phyloP scores from a whole-genome alignment of 2,888 invertebrate species.

The Caenorhabditis sp. region DNA sequence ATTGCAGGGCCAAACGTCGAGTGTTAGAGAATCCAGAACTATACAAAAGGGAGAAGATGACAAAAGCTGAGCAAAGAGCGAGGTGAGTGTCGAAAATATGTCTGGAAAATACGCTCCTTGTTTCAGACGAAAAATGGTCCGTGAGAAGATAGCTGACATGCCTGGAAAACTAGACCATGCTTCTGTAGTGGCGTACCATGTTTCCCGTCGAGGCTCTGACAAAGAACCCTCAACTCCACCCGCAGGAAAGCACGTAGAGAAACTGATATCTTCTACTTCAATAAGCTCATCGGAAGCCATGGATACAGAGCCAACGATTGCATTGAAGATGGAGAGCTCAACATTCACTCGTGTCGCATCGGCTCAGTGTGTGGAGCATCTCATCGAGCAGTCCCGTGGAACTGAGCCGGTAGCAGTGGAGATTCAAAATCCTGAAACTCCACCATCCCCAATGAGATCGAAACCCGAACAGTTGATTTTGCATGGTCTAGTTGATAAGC shows the following conservation, averaged over 20 bases:
- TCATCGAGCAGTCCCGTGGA: slow-evolving; percentile 28
- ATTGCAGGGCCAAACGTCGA: slow-evolving; percentile 88
- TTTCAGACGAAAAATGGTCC: slow-evolving; percentile 87
- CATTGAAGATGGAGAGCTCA: slow-evolving; percentile 42
- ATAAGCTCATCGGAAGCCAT: slow-evolving; percentile 51
- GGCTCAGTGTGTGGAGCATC: slow-evolving; percentile 51
- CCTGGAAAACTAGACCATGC: slow-evolving; percentile 94
- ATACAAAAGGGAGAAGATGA: slow-evolving; percentile 85
- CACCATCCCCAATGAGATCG: slow-evolving; percentile 55
- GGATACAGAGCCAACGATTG: slow-evolving; percentile 45
- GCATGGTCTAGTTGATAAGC: slow-evolving; percentile 56
- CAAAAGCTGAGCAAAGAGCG: slow-evolving; percentile 70
- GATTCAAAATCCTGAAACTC: slow-evolving; percentile 20
- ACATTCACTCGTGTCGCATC: slow-evolving; percentile 44
- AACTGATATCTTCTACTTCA: slow-evolving; percentile 27
- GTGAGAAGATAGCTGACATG: slow-evolving; percentile 89
- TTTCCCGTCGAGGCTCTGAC: slow-evolving; percentile 84
- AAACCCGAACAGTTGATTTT: slow-evolving; percentile 58
- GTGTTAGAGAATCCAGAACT: slow-evolving; percentile 91
- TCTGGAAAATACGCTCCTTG: neutral
- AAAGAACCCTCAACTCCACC: slow-evolving; percentile 47
- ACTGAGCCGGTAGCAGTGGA: slow-evolving; percentile 22
- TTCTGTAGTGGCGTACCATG: slow-evolving; percentile 88
- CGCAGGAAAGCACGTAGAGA: slow-evolving; percentile 8
- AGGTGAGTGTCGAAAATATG: slow-evolving; percentile 9